Base-by-base conservation (phyloP, 1,140 invertebrate species). In the Calliphora vicina region DNA sequence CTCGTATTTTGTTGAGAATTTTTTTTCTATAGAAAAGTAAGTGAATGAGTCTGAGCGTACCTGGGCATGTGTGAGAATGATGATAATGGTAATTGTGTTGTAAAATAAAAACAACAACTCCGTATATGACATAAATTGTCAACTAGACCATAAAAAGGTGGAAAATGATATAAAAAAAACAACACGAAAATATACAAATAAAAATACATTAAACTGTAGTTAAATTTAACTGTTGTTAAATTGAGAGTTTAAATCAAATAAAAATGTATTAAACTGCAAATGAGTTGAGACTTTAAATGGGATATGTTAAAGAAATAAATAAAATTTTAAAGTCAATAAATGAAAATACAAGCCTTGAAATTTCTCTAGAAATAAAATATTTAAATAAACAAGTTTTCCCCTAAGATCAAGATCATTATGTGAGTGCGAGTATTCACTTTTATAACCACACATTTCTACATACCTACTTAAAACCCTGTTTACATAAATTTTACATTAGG, bases 401-500 rank as follows among this genome's bases (percentile, higher is more conserved):
- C 45, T 15, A 1, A 50, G 13, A 50, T n/a, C 35, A 1, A 10
- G 3, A 50, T 12, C 45, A 50, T 50, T 50, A 50, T n/a, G n/a
- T n/a, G n/a, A n/a, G n/a, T n/a, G n/a, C n/a, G n/a, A n/a, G n/a
- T n/a, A n/a, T n/a, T n/a, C n/a, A n/a, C n/a, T n/a, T n/a, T n/a
- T n/a, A n/a, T n/a, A n/a, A n/a, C n/a, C n/a, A n/a, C n/a, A n/a
- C n/a, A n/a, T n/a, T n/a, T n/a, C n/a, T n/a, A n/a, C n/a, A n/a
- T n/a, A n/a, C n/a, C n/a, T n/a, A n/a, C 45, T 50, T 50, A 17
- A 50, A 13, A 50, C 45, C 45, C 12, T 20, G 4, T 67, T 67
- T 67, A 67, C 61, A 67, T 67, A 20, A 67, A 67, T 67, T 67
- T 67, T 67, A 67, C 61, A 67, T 67, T 67, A 67, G n/a, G 17